Base-by-base conservation (phyloP, 2,113 vertebrate genomes). In the Aphelocoma coerulescens region DNA sequence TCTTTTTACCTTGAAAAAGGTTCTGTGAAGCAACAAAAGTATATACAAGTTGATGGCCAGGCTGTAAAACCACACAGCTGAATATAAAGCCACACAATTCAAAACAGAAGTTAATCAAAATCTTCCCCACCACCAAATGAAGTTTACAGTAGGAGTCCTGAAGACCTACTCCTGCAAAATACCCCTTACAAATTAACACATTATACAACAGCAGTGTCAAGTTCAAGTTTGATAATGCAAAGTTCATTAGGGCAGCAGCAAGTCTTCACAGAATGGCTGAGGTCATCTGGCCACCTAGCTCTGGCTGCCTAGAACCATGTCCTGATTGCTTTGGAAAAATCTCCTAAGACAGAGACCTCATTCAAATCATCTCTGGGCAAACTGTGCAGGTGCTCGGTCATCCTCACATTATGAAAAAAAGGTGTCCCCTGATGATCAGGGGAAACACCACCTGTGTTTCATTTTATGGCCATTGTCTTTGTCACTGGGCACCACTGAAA, bases 331-430 rank as follows among this genome's bases (percentile, higher is more conserved):
- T 62, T 46, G 63, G 37, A 62, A 7, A 51, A 48, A 62, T 27
- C 46, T 62, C 46, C 51, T 48, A 35, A 75, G 30, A 77, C 12
- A 39, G 15, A 82, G 11, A 88, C 15, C 65, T 27, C 11, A 81
- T 73, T 33, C 17, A 77, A 30, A 66, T 37, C 13, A 78, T 28
- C 51, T 85, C 51, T 62, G 18, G 13, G 23, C 11, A 69, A 88
- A 78, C 27, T 19, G 3, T 43, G 23, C 11, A 46, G 61, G 16
- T 10, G 43, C 28, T 54, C 0, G 0, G n/a, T n/a, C 46, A 54
- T 11, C 28, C 20, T 41, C 28, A n/a, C 13, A 30, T 17, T 17
- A 61, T 7, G 14, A 67, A 44, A 37, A 32, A 43, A 28, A 17
- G 17, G 15, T 3, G 8, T 26, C 69, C 16, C 10, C 24, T 33